A percentile compares a stretch with the other conserved stretches of the same genome.
These are phyloP conservation scores for Saturnia pavonia DNA, from an alignment of 2,888 invertebrate species.

Conservation along the genomic window DNA sequence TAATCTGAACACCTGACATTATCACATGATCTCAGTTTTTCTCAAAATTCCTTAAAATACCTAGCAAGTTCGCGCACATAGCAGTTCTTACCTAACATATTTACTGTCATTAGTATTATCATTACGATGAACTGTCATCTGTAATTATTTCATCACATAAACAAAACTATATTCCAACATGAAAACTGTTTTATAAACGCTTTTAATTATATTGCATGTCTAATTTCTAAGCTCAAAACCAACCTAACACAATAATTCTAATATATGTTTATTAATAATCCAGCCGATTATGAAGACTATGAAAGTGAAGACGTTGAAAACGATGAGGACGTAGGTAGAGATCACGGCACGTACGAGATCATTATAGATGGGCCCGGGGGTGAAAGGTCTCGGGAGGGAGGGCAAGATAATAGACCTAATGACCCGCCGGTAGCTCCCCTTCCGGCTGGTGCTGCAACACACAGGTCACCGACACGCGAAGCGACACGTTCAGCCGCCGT, in stretches of 20 bases:
- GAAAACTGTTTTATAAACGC: background rate
- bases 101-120: background rate
- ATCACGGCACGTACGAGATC: conserved; percentile 74
- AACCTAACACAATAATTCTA: background rate
- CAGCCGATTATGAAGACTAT: conserved; percentile 71
- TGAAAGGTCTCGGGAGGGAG: conserved; percentile 58
- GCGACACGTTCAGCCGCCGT: conserved; percentile 82
- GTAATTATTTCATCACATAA: background rate
- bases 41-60: too few species aligned
- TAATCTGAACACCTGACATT: background rate
- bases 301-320: conserved; percentile 66
- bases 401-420: conserved; percentile 47
- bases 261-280: background rate
- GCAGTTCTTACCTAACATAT: too few species aligned
- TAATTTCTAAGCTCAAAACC: background rate
- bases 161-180: background rate
- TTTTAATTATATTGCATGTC: background rate
- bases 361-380: conserved; percentile 63
- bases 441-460: conserved; percentile 36
- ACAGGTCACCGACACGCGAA: conserved; percentile 75
- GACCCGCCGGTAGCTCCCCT: conserved; percentile 54
- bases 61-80: too few species aligned
- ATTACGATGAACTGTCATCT: background rate
- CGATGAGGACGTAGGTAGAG: conserved; percentile 62
- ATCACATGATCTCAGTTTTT: background rate